phyloP scores from a whole-genome alignment of 2,113 vertebrate species.

The Heterocephalus glaber region DNA sequence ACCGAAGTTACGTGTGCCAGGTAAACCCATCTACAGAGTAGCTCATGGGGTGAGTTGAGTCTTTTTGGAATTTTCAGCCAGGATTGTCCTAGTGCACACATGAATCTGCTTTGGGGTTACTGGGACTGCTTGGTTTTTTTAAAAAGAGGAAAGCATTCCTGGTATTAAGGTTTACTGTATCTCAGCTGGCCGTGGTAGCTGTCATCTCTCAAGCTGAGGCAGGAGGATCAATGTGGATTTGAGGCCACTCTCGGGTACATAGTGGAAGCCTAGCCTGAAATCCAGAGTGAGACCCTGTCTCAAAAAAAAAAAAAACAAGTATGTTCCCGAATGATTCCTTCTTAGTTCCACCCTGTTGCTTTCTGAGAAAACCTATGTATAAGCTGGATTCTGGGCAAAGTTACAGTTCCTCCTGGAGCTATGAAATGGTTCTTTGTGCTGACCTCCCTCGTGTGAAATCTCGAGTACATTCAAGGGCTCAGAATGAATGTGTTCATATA shows the following conservation, averaged over 20 bases:
- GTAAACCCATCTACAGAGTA: neutral
- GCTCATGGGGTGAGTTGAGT: neutral
- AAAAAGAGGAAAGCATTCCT: neutral
- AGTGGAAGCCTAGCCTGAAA: neutral
- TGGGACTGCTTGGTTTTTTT: neutral
- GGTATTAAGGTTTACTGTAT: neutral
- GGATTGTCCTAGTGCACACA: neutral
- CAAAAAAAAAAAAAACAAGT: neutral
- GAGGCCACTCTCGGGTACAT: neutral
- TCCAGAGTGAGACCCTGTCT: neutral
- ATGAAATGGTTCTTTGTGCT: neutral
- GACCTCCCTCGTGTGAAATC: neutral
- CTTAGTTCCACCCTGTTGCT: neutral
- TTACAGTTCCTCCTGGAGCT: neutral
- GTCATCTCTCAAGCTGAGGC: neutral
- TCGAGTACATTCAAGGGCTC: neutral
- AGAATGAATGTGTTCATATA: neutral
- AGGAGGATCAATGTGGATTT: neutral
- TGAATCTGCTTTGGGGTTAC: neutral
- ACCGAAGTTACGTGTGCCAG: neutral
- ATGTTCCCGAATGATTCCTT: neutral
- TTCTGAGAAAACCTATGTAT: conserved; percentile 53
- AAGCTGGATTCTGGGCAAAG: neutral
- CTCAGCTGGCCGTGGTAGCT: neutral
- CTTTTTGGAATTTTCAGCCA: neutral